These are phyloP conservation scores for Cricetomys ansorgei DNA, from an alignment of 2,113 vertebrate genomes.

Conservation along the genomic window DNA sequence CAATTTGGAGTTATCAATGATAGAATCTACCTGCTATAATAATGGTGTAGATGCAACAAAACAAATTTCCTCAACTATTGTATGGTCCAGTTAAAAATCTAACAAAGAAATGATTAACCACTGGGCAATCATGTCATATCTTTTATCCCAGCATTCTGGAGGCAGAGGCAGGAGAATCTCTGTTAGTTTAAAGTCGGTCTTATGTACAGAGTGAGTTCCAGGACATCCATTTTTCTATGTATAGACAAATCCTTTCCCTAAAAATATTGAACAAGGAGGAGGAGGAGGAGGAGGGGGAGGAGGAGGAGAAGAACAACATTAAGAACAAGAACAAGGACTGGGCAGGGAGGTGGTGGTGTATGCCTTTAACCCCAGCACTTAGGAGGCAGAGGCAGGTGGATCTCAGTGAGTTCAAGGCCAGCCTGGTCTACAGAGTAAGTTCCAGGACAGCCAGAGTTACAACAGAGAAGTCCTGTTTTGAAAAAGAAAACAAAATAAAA, in stretches of 20 bases:
- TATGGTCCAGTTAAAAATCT: not conserved
- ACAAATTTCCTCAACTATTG: not conserved
- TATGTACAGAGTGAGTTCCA: not conserved
- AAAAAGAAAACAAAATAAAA: too few species aligned
- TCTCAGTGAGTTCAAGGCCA: too few species aligned
- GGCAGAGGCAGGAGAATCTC: not conserved
- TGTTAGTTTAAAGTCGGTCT: not conserved
- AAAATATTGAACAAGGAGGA: not conserved
- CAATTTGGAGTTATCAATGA: not conserved
- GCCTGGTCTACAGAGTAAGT: too few species aligned
- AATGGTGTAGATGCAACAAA: not conserved
- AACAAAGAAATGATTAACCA: not conserved
- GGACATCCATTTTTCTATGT: too few species aligned
- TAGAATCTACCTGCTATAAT: not conserved
- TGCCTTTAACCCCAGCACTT: too few species aligned
- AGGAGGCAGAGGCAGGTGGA: too few species aligned
- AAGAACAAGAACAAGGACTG: too few species aligned
- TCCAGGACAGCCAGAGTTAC: too few species aligned
- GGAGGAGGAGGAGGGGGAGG: not conserved
- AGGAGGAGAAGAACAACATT: too few species aligned
- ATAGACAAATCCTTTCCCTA: not conserved
- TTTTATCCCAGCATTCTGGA: not conserved
- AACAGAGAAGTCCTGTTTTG: too few species aligned
- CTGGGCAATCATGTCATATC: too few species aligned
- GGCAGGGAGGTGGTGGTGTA: too few species aligned